A percentile compares a stretch with the other conserved stretches of the same genome.
Conservation (phyloP, 2,797 vertebrate species). For the Leuciscus waleckii region DNA sequence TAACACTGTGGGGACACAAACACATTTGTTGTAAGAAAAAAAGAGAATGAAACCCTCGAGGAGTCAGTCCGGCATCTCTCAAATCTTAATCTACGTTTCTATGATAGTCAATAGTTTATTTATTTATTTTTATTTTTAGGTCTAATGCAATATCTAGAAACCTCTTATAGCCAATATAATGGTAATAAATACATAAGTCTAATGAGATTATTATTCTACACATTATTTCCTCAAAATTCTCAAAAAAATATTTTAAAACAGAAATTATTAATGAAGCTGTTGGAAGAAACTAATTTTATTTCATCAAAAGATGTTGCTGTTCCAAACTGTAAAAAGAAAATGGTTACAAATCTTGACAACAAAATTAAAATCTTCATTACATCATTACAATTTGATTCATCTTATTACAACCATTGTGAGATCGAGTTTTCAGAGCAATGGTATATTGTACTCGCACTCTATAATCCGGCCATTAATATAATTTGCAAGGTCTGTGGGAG, state of each 20-base stretch:
- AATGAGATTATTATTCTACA: background rate
- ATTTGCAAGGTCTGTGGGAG: slow-evolving; percentile 64
- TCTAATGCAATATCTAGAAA: background rate
- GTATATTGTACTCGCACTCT: slow-evolving; percentile 3
- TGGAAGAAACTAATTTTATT: background rate
- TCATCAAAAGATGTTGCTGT: background rate
- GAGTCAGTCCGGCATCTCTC: slow-evolving; percentile 5
- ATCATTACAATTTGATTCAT: slow-evolving; percentile 4
- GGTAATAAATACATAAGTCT: background rate
- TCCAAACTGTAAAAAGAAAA: background rate
- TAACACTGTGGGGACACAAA: background rate
- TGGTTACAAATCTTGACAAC: slow-evolving; percentile 2
- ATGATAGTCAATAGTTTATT: background rate
- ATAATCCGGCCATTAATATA: slow-evolving; percentile 45
- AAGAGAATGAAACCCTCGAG: background rate
- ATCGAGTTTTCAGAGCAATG: background rate
- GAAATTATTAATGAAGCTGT: background rate
- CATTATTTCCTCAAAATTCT: background rate
- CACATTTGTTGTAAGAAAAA: slow-evolving; percentile 10
- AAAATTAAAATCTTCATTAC: slow-evolving; percentile 16
- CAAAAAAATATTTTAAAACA: background rate
- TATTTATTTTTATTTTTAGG: background rate
- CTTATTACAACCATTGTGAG: background rate
- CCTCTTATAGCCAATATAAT: background rate
- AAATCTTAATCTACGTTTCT: background rate